Evolutionary conservation across 1,140 invertebrate genomes (phyloP).

Genomic region (Drosophila mayri): DNA sequence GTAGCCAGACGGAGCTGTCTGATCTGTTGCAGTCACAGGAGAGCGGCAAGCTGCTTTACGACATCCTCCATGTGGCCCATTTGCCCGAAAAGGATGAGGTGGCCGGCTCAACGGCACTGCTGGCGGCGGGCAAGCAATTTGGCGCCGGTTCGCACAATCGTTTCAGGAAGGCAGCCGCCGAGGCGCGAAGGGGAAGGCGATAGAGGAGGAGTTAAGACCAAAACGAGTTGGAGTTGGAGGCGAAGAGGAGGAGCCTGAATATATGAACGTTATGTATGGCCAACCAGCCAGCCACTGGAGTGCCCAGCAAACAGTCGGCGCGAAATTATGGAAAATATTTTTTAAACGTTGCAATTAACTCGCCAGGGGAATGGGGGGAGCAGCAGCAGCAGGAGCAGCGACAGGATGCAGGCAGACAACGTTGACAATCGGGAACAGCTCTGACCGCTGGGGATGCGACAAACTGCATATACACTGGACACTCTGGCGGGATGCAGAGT

Average conservation of each 20-base stretch:
- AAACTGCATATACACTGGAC: neutral
- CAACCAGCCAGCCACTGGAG: neutral
- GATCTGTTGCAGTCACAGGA: constrained; percentile 89
- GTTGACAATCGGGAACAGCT: constrained; percentile 27
- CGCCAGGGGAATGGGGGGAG: constrained; percentile 15
- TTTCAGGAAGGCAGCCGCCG: constrained; percentile 73
- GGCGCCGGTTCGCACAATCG: constrained; percentile 71
- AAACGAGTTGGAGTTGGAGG: neutral
- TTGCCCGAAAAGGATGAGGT: constrained; percentile 85
- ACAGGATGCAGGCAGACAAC: constrained; percentile 26
- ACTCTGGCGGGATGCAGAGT: constrained; percentile 15
- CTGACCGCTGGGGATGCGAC: constrained; percentile 37
- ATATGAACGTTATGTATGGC: neutral
- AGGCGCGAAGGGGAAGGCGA: constrained; percentile 40
- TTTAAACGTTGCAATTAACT: constrained; percentile 58
- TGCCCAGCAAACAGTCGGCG: constrained; percentile 27
- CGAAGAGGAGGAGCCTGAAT: neutral
- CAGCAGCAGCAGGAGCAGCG: neutral
- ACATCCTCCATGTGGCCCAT: constrained; percentile 88
- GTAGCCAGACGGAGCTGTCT: constrained; percentile 87
- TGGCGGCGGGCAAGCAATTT: constrained; percentile 74
- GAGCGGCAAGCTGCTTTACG: constrained; percentile 87
- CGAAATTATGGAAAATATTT: constrained; percentile 58
- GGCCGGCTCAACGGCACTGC: constrained; percentile 60
- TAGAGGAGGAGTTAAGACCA: neutral